A percentile compares a stretch with the other conserved stretches of the same genome.
phyloP scores from a whole-genome alignment of 2,797 vertebrate genomes.

The Mionectes olivaceus region DNA sequence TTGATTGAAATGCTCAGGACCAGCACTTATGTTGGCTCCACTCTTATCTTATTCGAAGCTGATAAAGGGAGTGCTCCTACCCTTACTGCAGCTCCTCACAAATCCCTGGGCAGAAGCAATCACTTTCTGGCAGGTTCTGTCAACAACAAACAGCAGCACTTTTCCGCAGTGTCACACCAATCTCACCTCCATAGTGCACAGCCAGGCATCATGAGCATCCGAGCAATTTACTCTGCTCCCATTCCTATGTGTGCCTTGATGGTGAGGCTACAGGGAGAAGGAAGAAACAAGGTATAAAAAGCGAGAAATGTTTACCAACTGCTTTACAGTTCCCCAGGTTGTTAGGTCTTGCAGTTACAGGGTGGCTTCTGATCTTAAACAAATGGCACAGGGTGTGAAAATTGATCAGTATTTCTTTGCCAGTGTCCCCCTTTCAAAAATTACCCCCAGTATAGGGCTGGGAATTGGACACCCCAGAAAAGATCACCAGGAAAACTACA shows the following conservation, averaged over 20 bases:
- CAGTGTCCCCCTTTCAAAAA: neutral
- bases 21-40: slow-evolving; percentile 3
- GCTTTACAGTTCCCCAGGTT: slow-evolving; percentile 33
- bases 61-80: slow-evolving; percentile 33
- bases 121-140: slow-evolving; percentile 32
- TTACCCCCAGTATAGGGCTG: neutral
- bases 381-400: slow-evolving; percentile 47
- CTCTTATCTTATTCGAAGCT: slow-evolving; percentile 69
- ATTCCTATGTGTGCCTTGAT: neutral
- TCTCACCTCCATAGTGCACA: neutral
- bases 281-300: slow-evolving; percentile 14
- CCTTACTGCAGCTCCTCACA: neutral
- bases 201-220: neutral
- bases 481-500: neutral
- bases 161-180: slow-evolving; percentile 15
- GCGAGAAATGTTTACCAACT: slow-evolving; percentile 53
- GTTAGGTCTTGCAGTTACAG: slow-evolving; percentile 16
- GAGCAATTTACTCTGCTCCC: neutral
- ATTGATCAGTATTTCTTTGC: slow-evolving; percentile 43
- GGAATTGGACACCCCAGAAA: neutral
- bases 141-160: slow-evolving; percentile 15
- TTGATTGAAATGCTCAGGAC: neutral
- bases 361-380: slow-evolving; percentile 49
- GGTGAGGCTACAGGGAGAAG: neutral
- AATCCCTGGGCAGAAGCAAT: neutral